phyloP scores from a whole-genome alignment of 2,888 invertebrate species.

The Microctonus aethiopoides region DNA sequence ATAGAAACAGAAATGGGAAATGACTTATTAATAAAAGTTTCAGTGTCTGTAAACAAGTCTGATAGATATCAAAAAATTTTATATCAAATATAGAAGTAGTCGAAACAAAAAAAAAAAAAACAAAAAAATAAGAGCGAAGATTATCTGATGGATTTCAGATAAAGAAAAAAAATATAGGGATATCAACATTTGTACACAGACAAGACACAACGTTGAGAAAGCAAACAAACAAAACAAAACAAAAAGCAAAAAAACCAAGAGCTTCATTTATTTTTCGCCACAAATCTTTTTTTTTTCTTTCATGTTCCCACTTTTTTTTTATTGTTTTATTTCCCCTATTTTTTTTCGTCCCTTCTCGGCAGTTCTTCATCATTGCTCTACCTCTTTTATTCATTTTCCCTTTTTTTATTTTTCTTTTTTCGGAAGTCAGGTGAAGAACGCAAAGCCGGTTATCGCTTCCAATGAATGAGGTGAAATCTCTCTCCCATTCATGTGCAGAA shows the following conservation, averaged over 20 bases:
- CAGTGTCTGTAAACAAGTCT: background rate
- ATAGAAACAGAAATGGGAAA: background rate
- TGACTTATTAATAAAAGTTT: slow-evolving; percentile 4
- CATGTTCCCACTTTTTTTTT: background rate
- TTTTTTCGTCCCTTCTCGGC: too few species aligned
- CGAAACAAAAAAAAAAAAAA: background rate
- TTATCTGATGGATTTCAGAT: background rate
- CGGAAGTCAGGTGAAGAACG: background rate
- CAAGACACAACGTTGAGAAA: background rate
- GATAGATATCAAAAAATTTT: background rate
- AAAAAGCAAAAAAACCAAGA: too few species aligned
- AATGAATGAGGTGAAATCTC: slow-evolving; percentile 33
- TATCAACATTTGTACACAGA: background rate
- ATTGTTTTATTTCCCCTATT: background rate
- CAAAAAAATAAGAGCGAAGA: background rate
- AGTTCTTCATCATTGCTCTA: slow-evolving; percentile 5
- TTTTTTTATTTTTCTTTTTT: slow-evolving; percentile 21
- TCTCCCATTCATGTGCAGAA: slow-evolving; percentile 27
- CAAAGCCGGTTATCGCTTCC: slow-evolving; percentile 31
- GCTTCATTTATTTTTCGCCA: background rate
- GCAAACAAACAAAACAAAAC: background rate
- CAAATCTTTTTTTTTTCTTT: background rate
- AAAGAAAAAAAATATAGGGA: background rate
- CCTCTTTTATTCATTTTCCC: slow-evolving; percentile 1
- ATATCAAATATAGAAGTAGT: background rate